Evolutionary conservation across 2,113 vertebrate species (phyloP).

Genomic region (Lophotis ruficrista): DNA sequence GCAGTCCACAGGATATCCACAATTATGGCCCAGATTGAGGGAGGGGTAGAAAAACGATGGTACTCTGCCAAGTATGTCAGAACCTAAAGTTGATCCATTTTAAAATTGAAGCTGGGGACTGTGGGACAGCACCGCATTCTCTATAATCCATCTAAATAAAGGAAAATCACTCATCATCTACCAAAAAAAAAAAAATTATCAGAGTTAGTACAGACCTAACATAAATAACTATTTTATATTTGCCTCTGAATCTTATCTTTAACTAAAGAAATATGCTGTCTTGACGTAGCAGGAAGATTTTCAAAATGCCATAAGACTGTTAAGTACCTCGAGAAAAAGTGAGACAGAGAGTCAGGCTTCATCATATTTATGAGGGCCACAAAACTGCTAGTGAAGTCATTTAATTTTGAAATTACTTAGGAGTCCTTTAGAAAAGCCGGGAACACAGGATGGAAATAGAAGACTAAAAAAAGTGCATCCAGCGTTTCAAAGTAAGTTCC

Average conservation of each 20-base stretch:
- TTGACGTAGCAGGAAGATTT: not conserved
- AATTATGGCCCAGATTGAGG: conserved; percentile 69
- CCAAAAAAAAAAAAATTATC: not conserved
- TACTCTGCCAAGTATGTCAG: conserved; percentile 62
- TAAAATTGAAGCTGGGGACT: conserved; percentile 46
- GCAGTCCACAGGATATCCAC: conserved; percentile 69
- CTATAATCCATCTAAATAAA: not conserved
- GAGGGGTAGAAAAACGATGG: conserved; percentile 56
- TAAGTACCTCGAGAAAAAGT: conserved; percentile 14
- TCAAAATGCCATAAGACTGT: not conserved
- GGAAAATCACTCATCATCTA: not conserved
- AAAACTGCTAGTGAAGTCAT: conserved; percentile 29
- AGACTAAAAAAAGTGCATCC: conserved; percentile 38
- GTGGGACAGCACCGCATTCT: not conserved
- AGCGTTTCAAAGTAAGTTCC: conserved; percentile 18
- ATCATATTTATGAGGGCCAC: conserved; percentile 22
- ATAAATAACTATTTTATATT: not conserved
- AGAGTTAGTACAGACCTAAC: not conserved
- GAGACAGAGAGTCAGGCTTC: not conserved
- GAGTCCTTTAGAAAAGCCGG: conserved; percentile 1
- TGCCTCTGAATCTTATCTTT: not conserved
- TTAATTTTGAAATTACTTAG: conserved; percentile 42
- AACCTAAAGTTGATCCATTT: conserved; percentile 67
- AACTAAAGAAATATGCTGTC: not conserved
- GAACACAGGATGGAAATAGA: conserved; percentile 25